phyloP scores from a whole-genome alignment of 1,140 invertebrate species.

The Cotesia vestalis region DNA sequence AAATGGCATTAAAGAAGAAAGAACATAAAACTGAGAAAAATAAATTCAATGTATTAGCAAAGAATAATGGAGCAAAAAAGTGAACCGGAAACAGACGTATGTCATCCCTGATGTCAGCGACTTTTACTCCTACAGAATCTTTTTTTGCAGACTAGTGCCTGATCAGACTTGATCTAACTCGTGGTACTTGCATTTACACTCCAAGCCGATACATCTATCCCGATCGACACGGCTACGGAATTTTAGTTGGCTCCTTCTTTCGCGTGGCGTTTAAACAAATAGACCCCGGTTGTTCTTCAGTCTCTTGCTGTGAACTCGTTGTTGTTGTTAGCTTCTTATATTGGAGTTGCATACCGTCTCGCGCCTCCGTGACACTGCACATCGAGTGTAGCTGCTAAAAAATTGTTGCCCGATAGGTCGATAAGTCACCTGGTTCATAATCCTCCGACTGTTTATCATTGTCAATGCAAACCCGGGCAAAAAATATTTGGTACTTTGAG shows the following conservation, averaged over 20 bases:
- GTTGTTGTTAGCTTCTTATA: not conserved
- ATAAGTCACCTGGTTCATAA: constrained; percentile 49
- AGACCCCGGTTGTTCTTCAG: constrained; percentile 37
- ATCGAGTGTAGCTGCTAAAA: not conserved
- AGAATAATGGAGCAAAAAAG: not conserved
- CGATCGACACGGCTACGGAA: constrained; percentile 59
- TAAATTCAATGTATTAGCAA: not conserved
- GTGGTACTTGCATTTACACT: not conserved
- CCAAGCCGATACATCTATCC: constrained; percentile 60
- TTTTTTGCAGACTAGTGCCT: constrained; percentile 15
- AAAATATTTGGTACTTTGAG: constrained; percentile 49
- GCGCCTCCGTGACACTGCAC: constrained; percentile 29
- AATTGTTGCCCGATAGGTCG: not conserved
- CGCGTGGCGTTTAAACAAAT: constrained; percentile 49
- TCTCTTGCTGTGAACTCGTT: not conserved
- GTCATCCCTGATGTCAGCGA: constrained; percentile 27
- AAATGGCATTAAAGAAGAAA: not conserved
- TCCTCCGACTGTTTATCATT: constrained; percentile 55
- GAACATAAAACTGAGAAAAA: not conserved
- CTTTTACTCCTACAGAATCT: constrained; percentile 23
- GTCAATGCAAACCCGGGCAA: constrained; percentile 47
- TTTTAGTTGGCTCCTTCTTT: constrained; percentile 58
- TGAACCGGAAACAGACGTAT: constrained; percentile 7
- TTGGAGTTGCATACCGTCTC: constrained; percentile 32
- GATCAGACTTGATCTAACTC: not conserved